Evolutionary conservation across 2,113 vertebrate species (phyloP), one percentile per base, ranked within the genome.

Genomic region (Catharus bicknelli): DNA sequence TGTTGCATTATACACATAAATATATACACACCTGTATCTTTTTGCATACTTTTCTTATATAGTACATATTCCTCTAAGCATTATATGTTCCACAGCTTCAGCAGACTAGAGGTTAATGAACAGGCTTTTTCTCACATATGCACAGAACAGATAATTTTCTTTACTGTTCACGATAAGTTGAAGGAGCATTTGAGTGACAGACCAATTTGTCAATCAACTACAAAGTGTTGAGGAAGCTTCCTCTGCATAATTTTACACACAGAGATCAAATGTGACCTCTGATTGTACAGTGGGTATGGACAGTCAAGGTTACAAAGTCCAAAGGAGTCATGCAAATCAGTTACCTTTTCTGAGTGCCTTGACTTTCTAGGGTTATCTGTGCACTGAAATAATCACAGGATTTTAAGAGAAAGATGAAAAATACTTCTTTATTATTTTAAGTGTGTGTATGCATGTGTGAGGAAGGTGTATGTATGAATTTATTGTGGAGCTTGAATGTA

Each of bases 151-250:
- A 97, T 98, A 93, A 96, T 96, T 98, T 96, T 95, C 97, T 97
- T 96, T 96, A 95, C 96, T 96, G 95, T 95, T 96, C 94, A 86
- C 23, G 97, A 96, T 96, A 97, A 97, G 96, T 96, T 97, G 95
- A 96, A 95, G 96, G 90, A 95, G 86, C 75, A 45, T 96, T 97
- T 97, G 97, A 98, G 94, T 96, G 97, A 97, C 97, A 98, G 95
- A 94, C 94, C 95, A 97, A 97, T 97, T 98, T 98, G 97, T 97
- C 97, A 96, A 94, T 97, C 97, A 98, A 89, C 91, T 59, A 63
- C 94, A 84, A 79, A 95, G 89, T 87, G 93, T 94, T 93, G 92
- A 93, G 83, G 91, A 96, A 97, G 83, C 84, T 94, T 95, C 95
- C 93, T 95, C 90, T 94, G 94, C 96, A 97, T 96, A 96, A 95